These are phyloP conservation scores for Echiichthys vipera DNA, from an alignment of 2,797 vertebrate species.

Conservation along the genomic window DNA sequence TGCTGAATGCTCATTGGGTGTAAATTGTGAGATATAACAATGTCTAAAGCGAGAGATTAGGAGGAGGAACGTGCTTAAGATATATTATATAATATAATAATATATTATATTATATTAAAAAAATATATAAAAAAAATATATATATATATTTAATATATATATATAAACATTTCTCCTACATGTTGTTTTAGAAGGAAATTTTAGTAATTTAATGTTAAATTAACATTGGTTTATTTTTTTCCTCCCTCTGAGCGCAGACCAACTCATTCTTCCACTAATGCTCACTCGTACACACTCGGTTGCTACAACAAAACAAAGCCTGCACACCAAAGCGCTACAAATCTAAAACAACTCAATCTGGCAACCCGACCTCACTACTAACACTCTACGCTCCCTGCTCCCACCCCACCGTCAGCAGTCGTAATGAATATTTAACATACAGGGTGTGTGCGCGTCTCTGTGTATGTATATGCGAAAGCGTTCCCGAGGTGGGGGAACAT, in stretches of 20 bases:
- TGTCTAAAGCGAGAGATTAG: no score
- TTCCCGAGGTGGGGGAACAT: conserved; percentile 58
- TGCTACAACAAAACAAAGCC: conserved; percentile 56
- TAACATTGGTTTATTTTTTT: conserved; percentile 9
- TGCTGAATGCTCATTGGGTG: not conserved
- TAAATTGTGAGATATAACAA: not conserved
- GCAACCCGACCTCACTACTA: conserved; percentile 59
- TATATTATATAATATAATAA: no score
- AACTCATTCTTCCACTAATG: not conserved
- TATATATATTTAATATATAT: no score
- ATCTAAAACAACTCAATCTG: conserved; percentile 69
- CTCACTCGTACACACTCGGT: not conserved
- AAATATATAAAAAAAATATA: no score
- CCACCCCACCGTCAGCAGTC: conserved; percentile 52
- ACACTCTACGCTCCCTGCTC: conserved; percentile 59
- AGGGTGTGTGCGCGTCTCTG: conserved; percentile 32
- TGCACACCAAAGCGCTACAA: conserved; percentile 56
- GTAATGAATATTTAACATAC: conserved; percentile 81
- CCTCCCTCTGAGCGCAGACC: not conserved
- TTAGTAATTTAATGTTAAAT: conserved; percentile 3
- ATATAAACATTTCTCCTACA: not conserved
- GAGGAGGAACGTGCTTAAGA: not conserved
- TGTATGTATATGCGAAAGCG: conserved; percentile 53
- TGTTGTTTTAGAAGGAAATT: not conserved
- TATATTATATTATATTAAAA: no score